Evolutionary conservation across 1,140 invertebrate genomes (phyloP), one percentile per base, ranked within the genome.

Genomic region (Glossosoma conforme): DNA sequence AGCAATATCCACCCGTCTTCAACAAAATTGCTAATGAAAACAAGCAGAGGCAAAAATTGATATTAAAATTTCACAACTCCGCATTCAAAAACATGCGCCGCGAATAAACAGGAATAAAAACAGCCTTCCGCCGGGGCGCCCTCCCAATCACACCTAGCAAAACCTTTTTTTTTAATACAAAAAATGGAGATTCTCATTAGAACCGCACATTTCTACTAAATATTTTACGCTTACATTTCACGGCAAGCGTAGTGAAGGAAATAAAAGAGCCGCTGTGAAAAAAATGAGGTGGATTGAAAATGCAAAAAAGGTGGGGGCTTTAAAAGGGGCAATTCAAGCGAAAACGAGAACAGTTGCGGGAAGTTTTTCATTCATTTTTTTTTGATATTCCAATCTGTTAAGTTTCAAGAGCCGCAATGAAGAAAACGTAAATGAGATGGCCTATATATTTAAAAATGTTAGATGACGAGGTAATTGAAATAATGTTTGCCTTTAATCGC

Each of bases 41-140:
- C 30, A 44, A 44, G 48, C 41, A 24, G 40, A 25, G 48, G 48
- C 32, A 44, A 51, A 51, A 51, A 51, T 51, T 46, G 54, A 49
- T 51, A 56, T 56, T 56, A 56, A 51, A 56, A 52, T 51, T 56
- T 56, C 54, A 56, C 43, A 44, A 47, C 54, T 42, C 48, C 28
- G 32, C 37, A 45, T 47, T 49, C 48, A 51, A 49, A 56, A 44
- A 52, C 54, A 46, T 45, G 30, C 49, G 45, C n/a, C 43, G 33
- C 38, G 44, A 47, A 48, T 46, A 52, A 38, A 55, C 45, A 55
- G 19, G 42, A 37, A 49, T 38, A 41, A 35, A 44, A 51, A 6
- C 24, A n/a, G 24, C 24, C 6, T n/a, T n/a, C n/a, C n/a, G n/a
- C 6, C 24, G 24, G 48, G 37, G 24, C 30, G 15, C 33, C 32